A percentile compares a stretch with the other conserved stretches of the same genome.
phyloP scores from a whole-genome alignment of 2,113 vertebrate genomes.

The Chlorodrepanis virens region DNA sequence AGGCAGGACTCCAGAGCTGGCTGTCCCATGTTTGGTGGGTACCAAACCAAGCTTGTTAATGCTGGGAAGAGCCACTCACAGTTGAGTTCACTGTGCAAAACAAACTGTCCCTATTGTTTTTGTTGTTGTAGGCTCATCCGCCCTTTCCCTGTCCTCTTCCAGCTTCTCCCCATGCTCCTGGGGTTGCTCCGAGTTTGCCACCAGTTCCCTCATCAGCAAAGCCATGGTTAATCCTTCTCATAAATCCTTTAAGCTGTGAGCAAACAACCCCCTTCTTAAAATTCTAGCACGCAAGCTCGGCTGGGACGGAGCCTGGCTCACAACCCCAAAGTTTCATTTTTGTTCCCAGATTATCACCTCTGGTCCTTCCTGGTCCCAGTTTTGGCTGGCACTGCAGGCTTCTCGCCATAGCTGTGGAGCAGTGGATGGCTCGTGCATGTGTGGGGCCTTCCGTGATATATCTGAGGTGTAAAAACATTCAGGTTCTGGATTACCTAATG shows the following conservation, averaged over 20 bases:
- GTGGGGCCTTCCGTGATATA: not conserved
- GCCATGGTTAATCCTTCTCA: conserved; percentile 59
- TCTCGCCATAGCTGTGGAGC: fast-evolving
- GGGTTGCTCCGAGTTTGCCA: not conserved
- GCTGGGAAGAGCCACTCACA: not conserved
- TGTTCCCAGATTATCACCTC: not conserved
- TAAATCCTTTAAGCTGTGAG: conserved; percentile 68
- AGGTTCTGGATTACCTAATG: not conserved
- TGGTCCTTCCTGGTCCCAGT: not conserved
- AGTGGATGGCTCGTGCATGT: not conserved
- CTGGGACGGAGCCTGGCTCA: not conserved
- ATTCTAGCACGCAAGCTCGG: conserved; percentile 14
- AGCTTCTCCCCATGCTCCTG: not conserved
- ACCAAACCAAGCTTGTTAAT: not conserved
- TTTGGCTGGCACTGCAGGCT: not conserved
- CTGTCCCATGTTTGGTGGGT: fast-evolving
- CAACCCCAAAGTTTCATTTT: not conserved
- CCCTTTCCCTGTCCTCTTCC: not conserved
- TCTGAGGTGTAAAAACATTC: not conserved
- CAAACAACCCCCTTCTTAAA: conserved; percentile 55
- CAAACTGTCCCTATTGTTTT: not conserved
- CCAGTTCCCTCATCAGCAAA: conserved; percentile 31
- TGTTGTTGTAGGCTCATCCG: fast-evolving
- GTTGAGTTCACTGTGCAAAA: not conserved
- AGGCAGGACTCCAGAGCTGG: not conserved